A percentile compares a stretch with the other conserved stretches of the same genome.
These are phyloP conservation scores for Lasioglossum calceatum DNA, from an alignment of 2,888 invertebrate species.

Conservation along the genomic window DNA sequence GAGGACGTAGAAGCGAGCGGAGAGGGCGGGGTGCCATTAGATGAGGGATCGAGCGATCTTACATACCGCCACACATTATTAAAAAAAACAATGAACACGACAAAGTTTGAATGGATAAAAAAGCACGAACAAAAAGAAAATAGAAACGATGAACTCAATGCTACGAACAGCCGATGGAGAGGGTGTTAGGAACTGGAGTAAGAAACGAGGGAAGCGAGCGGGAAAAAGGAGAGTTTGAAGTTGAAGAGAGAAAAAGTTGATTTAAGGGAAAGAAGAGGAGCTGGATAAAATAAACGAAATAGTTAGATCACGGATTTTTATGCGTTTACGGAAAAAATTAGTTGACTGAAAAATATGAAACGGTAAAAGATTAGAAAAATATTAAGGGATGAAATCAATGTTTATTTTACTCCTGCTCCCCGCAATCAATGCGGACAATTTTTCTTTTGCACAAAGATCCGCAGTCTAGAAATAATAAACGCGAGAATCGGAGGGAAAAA, in stretches of 20 bases:
- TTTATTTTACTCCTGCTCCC: too few relatives aligned
- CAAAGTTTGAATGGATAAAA: background rate
- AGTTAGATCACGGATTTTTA: background rate
- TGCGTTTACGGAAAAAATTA: too few relatives aligned
- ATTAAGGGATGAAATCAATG: too few relatives aligned
- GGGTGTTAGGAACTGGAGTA: background rate
- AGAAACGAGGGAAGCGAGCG: background rate
- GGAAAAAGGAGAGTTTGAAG: background rate
- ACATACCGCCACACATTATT: background rate
- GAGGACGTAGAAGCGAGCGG: slow-evolving; percentile 23
- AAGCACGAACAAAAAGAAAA: background rate
- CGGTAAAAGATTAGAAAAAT: too few relatives aligned
- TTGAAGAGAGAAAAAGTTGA: too few relatives aligned
- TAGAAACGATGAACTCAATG: background rate
- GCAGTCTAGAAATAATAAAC: background rate
- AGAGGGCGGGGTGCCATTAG: slow-evolving; percentile 22
- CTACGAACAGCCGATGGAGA: background rate
- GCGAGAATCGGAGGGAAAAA: background rate
- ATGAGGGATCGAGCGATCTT: background rate
- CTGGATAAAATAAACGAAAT: slow-evolving; percentile 6
- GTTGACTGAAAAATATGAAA: too few relatives aligned
- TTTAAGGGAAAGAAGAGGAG: too few relatives aligned
- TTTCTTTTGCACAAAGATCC: too few relatives aligned
- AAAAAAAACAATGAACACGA: background rate
- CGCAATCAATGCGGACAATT: too few relatives aligned